Evolutionary conservation across 2,888 invertebrate species (phyloP), one percentile per base, ranked within the genome.

Genomic region (Nomada hirtipes): DNA sequence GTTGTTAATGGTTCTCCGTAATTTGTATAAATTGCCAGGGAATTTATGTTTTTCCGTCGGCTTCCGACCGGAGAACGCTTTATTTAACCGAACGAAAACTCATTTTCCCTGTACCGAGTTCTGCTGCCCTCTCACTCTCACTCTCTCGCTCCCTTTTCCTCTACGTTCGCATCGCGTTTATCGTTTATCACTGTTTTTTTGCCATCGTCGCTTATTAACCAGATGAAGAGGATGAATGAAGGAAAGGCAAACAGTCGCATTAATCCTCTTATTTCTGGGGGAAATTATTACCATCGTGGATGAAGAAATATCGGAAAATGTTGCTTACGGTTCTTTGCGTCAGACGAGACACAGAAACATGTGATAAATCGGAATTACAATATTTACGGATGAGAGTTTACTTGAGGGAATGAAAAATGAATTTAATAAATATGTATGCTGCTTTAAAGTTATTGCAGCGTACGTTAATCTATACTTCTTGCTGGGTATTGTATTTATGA

Each of bases 11-110:
- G 88, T 83, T 84, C 87, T 85, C 79, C 78, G 87, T 89, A 91
- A 91, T 91, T 92, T 90, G 89, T 90, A 89, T 91, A 90, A 91
- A 91, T 91, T 90, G 85, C 82, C 47, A 18, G 69, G 65, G 72
- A 89, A 92, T 90, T 92, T 90, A 90, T 91, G 87, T 88, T 88
- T 83, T 77, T 86, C 78, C 84, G 79, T 80, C 80, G 76, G 44
- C 64, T 57, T 67, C 55, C 44, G 69, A 47, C 59, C 61, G 59
- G 23, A 47, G 29, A 78, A 64, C 72, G 61, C 42, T 79, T 75
- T 57, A 67, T 75, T 79, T 76, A 59, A 63, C 29, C 47, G 57
- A 61, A 86, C 68, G 72, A 77, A 86, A 79, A 83, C 59, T 83
- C 26, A 82, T 82, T 85, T 75, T 59, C 55, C 15, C 36, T 15